Evolutionary conservation across 1,140 invertebrate genomes (phyloP).

Genomic region (Drosophila orena): DNA sequence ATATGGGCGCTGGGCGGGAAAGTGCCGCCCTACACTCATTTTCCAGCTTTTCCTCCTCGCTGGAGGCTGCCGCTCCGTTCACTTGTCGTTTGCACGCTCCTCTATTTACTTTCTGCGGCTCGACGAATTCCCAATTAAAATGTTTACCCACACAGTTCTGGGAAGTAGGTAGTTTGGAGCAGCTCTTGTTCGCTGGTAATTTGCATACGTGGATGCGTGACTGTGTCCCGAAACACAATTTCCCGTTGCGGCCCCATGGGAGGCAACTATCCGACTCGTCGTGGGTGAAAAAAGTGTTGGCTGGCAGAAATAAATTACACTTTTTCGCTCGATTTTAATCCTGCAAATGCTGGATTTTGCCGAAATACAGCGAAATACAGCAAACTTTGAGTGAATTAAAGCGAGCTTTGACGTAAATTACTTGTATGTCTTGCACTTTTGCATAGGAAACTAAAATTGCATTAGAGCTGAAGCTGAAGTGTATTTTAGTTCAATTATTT

Average conservation of each 20-base stretch:
- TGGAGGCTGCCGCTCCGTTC: conserved; percentile 19
- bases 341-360: conserved; percentile 14
- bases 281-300: conserved; percentile 13
- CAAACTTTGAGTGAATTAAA: conserved; percentile 23
- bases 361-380: conserved; percentile 18
- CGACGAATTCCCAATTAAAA: conserved; percentile 79
- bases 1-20: not conserved
- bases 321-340: conserved; percentile 24
- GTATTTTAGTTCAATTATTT: too few relatives aligned
- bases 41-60: conserved; percentile 3
- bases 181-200: conserved; percentile 40
- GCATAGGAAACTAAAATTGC: not conserved
- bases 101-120: conserved; percentile 74
- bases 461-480: too few relatives aligned
- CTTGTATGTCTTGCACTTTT: not conserved
- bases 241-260: not conserved
- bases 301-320: conserved; percentile 20
- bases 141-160: conserved; percentile 60
- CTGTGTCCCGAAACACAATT: conserved; percentile 14
- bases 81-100: conserved; percentile 67
- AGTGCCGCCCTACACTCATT: not conserved
- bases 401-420: not conserved
- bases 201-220: conserved; percentile 36
- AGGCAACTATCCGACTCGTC: conserved; percentile 6
- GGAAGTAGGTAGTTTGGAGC: conserved; percentile 20